Evolutionary conservation across 2,888 invertebrate species (phyloP).

Genomic region (Cheilosia scutellata): DNA sequence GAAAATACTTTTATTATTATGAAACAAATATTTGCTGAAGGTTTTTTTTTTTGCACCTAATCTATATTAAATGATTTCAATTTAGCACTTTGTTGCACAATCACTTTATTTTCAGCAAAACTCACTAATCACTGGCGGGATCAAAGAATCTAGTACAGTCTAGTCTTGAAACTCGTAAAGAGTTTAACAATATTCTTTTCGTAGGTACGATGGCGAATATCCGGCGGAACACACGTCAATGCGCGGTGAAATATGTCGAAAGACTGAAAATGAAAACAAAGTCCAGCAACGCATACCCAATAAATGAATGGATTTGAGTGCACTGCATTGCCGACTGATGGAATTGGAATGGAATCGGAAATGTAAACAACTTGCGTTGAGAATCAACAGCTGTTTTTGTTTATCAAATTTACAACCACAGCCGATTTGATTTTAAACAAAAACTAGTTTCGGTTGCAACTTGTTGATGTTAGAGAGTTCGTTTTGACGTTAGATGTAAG

Average conservation of each 20-base stretch:
- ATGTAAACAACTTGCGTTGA: slow-evolving; percentile 43
- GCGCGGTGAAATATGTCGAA: slow-evolving; percentile 17
- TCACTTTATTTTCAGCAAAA: slow-evolving; percentile 3
- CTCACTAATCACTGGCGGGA: neutral
- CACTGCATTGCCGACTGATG: slow-evolving; percentile 31
- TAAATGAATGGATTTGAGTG: slow-evolving; percentile 5
- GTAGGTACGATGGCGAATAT: neutral
- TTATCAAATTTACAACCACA: neutral
- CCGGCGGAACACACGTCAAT: slow-evolving; percentile 7
- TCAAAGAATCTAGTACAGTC: neutral
- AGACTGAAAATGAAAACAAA: slow-evolving; percentile 44
- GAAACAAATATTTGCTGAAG: neutral
- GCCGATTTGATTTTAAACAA: neutral
- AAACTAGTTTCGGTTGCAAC: neutral
- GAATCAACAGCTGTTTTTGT: slow-evolving; percentile 25
- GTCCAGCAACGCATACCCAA: slow-evolving; percentile 5
- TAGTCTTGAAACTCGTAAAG: neutral
- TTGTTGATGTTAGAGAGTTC: neutral
- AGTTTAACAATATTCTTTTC: neutral
- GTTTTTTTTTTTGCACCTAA: neutral
- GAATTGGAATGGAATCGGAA: slow-evolving; percentile 35
- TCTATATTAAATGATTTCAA: neutral
- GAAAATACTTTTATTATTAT: neutral
- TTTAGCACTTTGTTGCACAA: slow-evolving; percentile 17
- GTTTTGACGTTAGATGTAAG: neutral